Percentiles rank a stretch among this genome's conserved stretches.
These are phyloP conservation scores for Ochotona curzoniae DNA, from an alignment of 2,113 vertebrate genomes.

Conservation along the genomic window DNA sequence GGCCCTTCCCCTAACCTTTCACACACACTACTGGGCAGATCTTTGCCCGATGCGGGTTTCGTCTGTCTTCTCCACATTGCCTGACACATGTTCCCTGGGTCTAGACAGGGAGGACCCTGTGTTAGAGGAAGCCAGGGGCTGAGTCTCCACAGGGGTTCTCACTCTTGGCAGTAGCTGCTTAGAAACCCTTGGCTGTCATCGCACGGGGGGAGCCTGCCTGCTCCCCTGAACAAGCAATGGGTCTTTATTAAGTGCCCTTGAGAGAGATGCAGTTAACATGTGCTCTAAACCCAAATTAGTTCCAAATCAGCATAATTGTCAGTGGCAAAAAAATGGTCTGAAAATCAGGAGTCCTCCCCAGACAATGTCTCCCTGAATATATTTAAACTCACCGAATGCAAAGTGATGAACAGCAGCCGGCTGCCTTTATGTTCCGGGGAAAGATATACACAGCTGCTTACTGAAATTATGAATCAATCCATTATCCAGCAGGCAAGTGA, in stretches of 20 bases:
- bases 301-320: not conserved
- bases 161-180: not conserved
- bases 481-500: constrained; percentile 83
- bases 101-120: not conserved
- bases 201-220: not conserved
- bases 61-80: not conserved
- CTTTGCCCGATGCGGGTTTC: too few species aligned
- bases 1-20: not conserved
- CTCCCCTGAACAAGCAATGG: constrained; percentile 15
- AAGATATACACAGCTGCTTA: constrained; percentile 84
- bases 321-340: constrained; percentile 36
- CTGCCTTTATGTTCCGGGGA: constrained; percentile 77
- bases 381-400: constrained; percentile 74
- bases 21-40: not conserved
- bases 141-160: not conserved
- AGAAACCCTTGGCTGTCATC: constrained; percentile 37
- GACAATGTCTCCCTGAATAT: constrained; percentile 56
- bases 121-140: not conserved
- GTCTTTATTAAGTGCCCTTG: constrained; percentile 55
- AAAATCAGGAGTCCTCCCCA: constrained; percentile 52
- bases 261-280: constrained; percentile 37
- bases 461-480: constrained; percentile 82
- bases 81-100: not conserved
- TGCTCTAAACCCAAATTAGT: constrained; percentile 54
- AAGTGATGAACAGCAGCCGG: constrained; percentile 66